phyloP scores from a whole-genome alignment of 2,888 invertebrate species.

The Drosophila quinaria region DNA sequence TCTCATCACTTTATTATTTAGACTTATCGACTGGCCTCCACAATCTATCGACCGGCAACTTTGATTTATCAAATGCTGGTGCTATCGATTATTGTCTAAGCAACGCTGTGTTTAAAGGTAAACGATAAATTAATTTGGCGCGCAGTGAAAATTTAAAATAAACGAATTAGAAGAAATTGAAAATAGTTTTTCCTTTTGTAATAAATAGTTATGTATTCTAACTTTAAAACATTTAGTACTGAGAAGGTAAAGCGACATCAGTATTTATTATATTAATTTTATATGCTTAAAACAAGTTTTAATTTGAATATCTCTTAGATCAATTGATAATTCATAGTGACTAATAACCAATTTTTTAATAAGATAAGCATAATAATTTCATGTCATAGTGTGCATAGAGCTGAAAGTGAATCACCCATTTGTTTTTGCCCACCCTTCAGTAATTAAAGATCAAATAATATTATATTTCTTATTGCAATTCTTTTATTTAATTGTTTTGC shows the following conservation, averaged over 20 bases:
- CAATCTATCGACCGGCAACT: constrained; percentile 14
- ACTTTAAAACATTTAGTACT: background rate
- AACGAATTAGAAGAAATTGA: background rate
- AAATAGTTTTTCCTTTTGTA: background rate
- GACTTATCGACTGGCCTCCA: constrained; percentile 40
- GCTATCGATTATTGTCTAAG: constrained; percentile 22
- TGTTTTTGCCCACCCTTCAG: constrained; percentile 8
- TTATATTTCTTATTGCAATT: constrained; percentile 40
- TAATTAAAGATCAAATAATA: constrained; percentile 21
- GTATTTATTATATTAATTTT: background rate
- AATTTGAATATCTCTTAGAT: background rate
- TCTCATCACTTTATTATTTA: constrained; percentile 55
- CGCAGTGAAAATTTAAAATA: constrained; percentile 18
- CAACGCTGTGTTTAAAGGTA: constrained; percentile 22
- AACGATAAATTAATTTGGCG: background rate
- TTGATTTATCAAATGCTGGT: constrained; percentile 23
- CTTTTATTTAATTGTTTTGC: constrained; percentile 54
- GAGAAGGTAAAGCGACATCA: background rate
- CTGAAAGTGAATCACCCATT: constrained; percentile 12
- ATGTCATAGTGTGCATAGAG: background rate
- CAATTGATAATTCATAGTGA: background rate
- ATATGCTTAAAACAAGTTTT: background rate
- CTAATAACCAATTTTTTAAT: background rate
- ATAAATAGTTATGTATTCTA: background rate
- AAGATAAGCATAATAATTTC: background rate